These are phyloP conservation scores for Lasius platythorax DNA, from an alignment of 2,888 invertebrate genomes.

Conservation along the genomic window DNA sequence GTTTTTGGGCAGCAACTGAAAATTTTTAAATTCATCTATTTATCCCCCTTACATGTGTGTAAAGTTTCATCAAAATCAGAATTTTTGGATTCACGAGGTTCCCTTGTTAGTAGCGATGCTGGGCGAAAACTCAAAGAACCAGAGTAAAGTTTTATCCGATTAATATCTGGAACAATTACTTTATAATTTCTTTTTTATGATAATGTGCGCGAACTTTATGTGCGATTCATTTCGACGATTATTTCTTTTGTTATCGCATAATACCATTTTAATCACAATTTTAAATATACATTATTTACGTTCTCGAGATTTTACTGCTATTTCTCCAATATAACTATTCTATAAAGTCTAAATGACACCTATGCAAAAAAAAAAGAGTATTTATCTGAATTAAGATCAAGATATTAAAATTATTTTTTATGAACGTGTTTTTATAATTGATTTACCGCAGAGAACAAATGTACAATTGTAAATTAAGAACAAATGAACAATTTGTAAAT, in stretches of 20 bases:
- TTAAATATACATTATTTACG: constrained; percentile 4
- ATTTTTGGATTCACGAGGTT: too few species aligned
- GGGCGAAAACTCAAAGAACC: not conserved
- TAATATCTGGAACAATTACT: not conserved
- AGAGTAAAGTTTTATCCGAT: not conserved
- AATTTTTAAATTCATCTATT: too few species aligned
- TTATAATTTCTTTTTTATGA: constrained; percentile 15
- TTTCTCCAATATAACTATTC: not conserved
- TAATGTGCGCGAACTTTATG: not conserved
- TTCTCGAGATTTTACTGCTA: not conserved
- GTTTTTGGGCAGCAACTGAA: too few species aligned
- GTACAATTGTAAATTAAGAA: too few species aligned
- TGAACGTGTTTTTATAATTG: not conserved
- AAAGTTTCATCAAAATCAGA: too few species aligned
- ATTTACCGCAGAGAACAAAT: not conserved
- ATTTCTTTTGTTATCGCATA: not conserved
- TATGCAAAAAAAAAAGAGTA: not conserved
- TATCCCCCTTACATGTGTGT: too few species aligned
- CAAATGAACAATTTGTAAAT: too few species aligned
- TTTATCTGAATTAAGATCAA: not conserved
- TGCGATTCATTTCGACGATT: not conserved
- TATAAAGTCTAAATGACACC: not conserved
- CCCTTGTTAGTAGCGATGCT: too few species aligned
- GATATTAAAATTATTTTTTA: constrained; percentile 5
- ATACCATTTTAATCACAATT: not conserved